phyloP scores from a whole-genome alignment of 2,797 vertebrate species.

The Enteromius thamalakanensis region DNA sequence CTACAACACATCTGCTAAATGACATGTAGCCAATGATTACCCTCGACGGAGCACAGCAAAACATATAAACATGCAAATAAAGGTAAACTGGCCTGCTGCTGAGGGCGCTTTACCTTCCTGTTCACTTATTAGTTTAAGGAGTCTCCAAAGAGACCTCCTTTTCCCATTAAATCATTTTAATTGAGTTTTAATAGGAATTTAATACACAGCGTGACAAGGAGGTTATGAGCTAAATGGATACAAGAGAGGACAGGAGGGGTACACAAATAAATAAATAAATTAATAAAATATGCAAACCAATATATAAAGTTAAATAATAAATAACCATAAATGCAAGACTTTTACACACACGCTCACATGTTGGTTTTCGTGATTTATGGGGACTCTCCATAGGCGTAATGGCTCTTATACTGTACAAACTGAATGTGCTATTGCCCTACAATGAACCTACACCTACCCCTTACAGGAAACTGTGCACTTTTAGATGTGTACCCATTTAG shows the following conservation, averaged over 20 bases:
- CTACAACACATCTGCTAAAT: not conserved
- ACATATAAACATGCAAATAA: constrained; percentile 8
- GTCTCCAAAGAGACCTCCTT: constrained; percentile 16
- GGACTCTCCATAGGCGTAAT: too few species aligned
- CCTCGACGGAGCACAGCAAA: not conserved
- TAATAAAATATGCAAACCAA: too few species aligned
- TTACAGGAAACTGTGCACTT: too few species aligned
- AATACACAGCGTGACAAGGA: not conserved
- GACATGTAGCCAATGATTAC: constrained; percentile 14
- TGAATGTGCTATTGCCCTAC: too few species aligned
- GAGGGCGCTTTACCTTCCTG: not conserved
- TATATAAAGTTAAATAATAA: too few species aligned
- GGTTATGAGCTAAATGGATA: not conserved
- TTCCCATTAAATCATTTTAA: constrained; percentile 1
- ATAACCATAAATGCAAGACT: not conserved
- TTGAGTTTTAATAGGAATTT: constrained; percentile 20
- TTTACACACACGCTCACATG: too few species aligned
- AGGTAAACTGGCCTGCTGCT: not conserved
- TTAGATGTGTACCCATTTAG: too few species aligned
- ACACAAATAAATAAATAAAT: not conserved
- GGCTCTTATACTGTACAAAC: too few species aligned
- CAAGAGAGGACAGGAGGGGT: not conserved
- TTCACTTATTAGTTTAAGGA: constrained; percentile 17
- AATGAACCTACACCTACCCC: too few species aligned
- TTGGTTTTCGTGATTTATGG: too few species aligned